Evolutionary conservation across 2,113 vertebrate genomes (phyloP).

Genomic region (Takifugu flavidus): DNA sequence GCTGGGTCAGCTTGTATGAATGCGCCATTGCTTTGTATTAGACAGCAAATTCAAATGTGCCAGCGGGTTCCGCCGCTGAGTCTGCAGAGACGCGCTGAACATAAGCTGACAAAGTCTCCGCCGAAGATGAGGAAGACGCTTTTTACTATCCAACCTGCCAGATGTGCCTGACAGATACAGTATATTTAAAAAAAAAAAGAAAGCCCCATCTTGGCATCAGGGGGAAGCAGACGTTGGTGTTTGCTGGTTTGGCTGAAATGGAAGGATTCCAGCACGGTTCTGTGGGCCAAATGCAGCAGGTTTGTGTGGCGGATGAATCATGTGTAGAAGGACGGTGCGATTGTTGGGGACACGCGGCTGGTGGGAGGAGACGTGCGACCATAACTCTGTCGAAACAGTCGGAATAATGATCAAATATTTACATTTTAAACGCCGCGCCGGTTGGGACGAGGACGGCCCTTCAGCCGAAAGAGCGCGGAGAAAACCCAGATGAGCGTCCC

Average conservation of each 20-base stretch:
- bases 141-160: slow-evolving; percentile 2
- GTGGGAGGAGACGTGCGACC: background rate
- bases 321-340: slow-evolving; percentile 8
- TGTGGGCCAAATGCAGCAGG: slow-evolving; percentile 16
- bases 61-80: slow-evolving; percentile 35
- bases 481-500: no score
- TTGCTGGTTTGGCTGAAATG: slow-evolving; percentile 31
- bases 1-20: slow-evolving; percentile 37
- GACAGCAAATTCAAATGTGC: slow-evolving; percentile 49
- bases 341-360: background rate
- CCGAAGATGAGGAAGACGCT: slow-evolving; percentile 22
- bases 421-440: background rate
- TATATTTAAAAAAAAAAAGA: background rate
- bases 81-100: slow-evolving; percentile 44
- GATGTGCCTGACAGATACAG: slow-evolving; percentile 13
- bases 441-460: no score
- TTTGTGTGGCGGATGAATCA: slow-evolving; percentile 41
- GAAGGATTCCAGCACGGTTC: slow-evolving; percentile 35
- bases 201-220: background rate
- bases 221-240: slow-evolving; percentile 17
- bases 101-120: slow-evolving; percentile 41
- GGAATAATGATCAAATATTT: background rate
- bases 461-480: no score
- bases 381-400: no score
- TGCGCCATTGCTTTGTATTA: slow-evolving; percentile 51